Evolutionary conservation across 2,888 invertebrate genomes (phyloP).

Genomic region (Rhogogaster chlorosoma): DNA sequence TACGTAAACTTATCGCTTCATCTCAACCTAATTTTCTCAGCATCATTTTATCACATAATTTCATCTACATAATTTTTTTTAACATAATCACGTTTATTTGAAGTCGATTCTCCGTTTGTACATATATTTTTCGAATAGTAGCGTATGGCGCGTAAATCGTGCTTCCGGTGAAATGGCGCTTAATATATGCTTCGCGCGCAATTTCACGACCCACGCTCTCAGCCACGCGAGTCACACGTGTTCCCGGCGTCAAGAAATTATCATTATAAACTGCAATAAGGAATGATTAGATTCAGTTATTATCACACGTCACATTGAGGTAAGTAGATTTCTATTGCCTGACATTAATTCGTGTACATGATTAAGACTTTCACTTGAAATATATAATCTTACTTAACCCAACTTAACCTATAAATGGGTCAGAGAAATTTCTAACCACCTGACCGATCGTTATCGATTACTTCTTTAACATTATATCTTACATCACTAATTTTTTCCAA

Average conservation of each 20-base stretch:
- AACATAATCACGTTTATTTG: background rate
- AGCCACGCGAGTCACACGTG: background rate
- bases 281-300: background rate
- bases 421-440: background rate
- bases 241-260: background rate
- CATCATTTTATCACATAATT: background rate
- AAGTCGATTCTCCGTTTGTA: background rate
- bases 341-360: background rate
- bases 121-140: background rate
- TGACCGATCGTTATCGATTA: background rate
- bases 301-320: conserved; percentile 18
- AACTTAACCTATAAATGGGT: background rate
- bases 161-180: background rate
- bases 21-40: background rate
- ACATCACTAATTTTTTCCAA: no score
- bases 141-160: background rate
- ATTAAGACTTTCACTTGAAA: background rate
- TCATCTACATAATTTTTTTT: background rate
- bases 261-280: background rate
- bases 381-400: conserved; percentile 1
- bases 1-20: background rate
- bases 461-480: background rate
- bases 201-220: background rate
- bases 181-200: background rate
- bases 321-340: conserved; percentile 2